Evolutionary conservation across 1,140 invertebrate species (phyloP).

Genomic region (Heliothis subflexa): DNA sequence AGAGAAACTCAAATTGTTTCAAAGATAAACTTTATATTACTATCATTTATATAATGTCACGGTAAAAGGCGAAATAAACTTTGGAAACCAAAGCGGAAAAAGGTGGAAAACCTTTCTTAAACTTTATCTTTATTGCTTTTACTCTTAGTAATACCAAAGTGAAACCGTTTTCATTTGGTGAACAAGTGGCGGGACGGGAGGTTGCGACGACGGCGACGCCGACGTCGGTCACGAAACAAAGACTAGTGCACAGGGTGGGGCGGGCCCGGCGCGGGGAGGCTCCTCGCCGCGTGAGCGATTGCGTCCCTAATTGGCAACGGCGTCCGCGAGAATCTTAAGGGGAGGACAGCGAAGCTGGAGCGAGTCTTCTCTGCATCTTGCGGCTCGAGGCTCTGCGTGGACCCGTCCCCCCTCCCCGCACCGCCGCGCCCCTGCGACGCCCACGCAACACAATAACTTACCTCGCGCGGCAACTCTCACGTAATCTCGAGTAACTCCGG

Average conservation of each 20-base stretch:
- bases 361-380: slow-evolving; percentile 72
- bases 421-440: slow-evolving; percentile 60
- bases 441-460: slow-evolving; percentile 81
- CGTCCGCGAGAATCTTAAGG: slow-evolving; percentile 86
- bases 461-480: slow-evolving; percentile 71
- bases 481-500: slow-evolving; percentile 84
- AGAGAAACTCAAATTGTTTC: not conserved
- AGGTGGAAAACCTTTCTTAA: slow-evolving; percentile 63
- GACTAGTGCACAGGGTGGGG: slow-evolving; percentile 62
- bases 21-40: slow-evolving; percentile 30
- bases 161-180: slow-evolving; percentile 81
- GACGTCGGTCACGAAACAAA: slow-evolving; percentile 71
- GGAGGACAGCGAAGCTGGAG: slow-evolving; percentile 78
- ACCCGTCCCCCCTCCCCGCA: slow-evolving; percentile 51
- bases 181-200: slow-evolving; percentile 68
- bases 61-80: slow-evolving; percentile 50
- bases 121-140: slow-evolving; percentile 66
- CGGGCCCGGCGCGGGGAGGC: slow-evolving; percentile 52
- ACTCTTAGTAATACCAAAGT: slow-evolving; percentile 68
- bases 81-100: slow-evolving; percentile 56
- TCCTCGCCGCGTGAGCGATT: slow-evolving; percentile 85
- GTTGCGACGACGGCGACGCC: slow-evolving; percentile 57
- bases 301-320: slow-evolving; percentile 86
- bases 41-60: slow-evolving; percentile 41
- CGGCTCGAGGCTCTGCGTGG: slow-evolving; percentile 56